Conservation (phyloP, 2,113 vertebrate genomes). For the Sinosuthora webbiana region DNA sequence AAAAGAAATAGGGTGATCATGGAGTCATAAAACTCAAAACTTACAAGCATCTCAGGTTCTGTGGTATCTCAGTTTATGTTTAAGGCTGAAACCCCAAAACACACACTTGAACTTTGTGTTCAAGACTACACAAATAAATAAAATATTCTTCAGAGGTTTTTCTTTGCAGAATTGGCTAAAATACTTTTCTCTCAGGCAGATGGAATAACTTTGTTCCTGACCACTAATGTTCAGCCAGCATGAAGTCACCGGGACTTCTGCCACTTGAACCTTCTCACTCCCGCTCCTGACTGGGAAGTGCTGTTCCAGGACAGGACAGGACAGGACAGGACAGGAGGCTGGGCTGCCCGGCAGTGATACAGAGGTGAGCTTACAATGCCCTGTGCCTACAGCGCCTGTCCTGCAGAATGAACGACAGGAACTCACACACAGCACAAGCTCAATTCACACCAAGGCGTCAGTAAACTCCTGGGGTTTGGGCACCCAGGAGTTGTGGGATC, state of each 20-base stretch:
- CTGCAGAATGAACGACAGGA: background rate
- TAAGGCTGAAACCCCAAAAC: background rate
- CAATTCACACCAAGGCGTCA: background rate
- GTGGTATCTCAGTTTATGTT: background rate
- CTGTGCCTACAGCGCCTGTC: background rate
- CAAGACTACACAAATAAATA: background rate
- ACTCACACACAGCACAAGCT: background rate
- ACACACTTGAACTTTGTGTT: background rate
- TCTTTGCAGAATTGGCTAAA: background rate
- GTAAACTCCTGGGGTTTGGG: background rate
- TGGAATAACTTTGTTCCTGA: background rate
- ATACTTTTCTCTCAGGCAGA: background rate
- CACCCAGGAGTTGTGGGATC: fast-evolving
- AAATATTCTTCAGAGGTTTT: background rate
- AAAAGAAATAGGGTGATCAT: background rate
- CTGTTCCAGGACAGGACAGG: background rate
- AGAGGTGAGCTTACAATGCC: background rate
- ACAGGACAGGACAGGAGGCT: background rate
- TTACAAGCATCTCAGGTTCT: background rate
- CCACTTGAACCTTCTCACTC: background rate
- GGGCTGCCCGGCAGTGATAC: background rate
- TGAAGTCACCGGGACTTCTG: fast-evolving
- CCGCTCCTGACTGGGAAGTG: background rate
- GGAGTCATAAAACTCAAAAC: background rate
- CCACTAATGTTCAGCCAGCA: background rate